Conservation (phyloP, 2,113 vertebrate genomes). For the Perca flavescens region DNA sequence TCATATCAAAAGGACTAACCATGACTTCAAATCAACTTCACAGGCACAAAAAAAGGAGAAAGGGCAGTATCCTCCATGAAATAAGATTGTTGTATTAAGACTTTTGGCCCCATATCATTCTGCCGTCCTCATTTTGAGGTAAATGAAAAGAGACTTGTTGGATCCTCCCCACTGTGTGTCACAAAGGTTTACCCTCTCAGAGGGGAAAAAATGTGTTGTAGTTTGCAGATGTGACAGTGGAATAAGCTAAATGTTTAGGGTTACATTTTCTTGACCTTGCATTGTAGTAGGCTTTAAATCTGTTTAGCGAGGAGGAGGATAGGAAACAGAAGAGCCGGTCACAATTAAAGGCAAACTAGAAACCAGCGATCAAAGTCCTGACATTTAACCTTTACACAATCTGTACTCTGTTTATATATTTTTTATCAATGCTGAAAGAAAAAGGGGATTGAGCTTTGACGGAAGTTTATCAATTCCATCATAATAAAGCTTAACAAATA, state of each 20-base stretch:
- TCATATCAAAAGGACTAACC: constrained; percentile 83
- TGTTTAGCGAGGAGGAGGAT: constrained; percentile 41
- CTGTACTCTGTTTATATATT: neutral
- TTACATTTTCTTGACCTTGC: constrained; percentile 75
- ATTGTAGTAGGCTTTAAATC: constrained; percentile 56
- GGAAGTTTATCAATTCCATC: neutral
- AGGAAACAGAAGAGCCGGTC: constrained; percentile 21
- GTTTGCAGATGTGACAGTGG: constrained; percentile 69
- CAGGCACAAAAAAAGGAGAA: constrained; percentile 60
- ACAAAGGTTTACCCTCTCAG: constrained; percentile 64
- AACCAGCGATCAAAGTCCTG: constrained; percentile 25
- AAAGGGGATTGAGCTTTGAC: neutral
- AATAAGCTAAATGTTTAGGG: constrained; percentile 70
- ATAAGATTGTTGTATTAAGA: constrained; percentile 83
- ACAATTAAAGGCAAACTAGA: constrained; percentile 44
- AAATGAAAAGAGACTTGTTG: constrained; percentile 81
- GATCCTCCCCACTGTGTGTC: constrained; percentile 73
- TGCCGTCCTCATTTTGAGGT: constrained; percentile 75
- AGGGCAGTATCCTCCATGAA: constrained; percentile 81
- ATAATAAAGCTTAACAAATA: neutral
- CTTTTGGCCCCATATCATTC: constrained; percentile 69
- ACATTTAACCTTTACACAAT: constrained; percentile 47
- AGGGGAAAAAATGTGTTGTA: constrained; percentile 57
- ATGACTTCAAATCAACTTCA: constrained; percentile 85
- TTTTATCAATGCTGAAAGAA: constrained; percentile 4